Base-by-base conservation (phyloP, 2,113 vertebrate genomes). In the Xenus cinereus region DNA sequence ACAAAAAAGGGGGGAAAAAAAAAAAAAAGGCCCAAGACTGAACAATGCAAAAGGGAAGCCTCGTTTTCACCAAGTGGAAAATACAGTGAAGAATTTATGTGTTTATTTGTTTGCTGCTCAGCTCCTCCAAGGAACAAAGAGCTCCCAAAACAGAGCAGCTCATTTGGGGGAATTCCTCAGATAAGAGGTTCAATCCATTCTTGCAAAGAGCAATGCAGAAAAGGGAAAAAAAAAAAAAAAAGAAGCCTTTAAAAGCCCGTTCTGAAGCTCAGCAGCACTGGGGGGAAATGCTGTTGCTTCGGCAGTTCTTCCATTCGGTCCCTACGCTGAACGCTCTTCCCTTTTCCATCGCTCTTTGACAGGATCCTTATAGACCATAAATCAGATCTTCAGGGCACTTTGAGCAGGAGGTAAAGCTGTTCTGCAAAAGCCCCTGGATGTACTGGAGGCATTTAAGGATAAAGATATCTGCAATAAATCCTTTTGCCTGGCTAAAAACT, bases 41-140 rank as follows among this genome's bases (percentile, higher is more conserved):
- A 88, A 85, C 88, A 94, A 96, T 66, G 82, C 54, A 66, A 92
- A 94, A 93, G 35, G 17, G 57, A 91, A 94, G 78, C 78, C 13
- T 85, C 41, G 2, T 91, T 93, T 93, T 37, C 88, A 75, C 18
- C 81, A 27, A 17, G 6, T 9, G 35, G 48, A 83, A 91, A 94
- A 87, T 3, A 33, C 60, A 53, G 84, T 1, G 9, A 81, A 59
- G 68, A 92, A 95, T 81, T 62, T n/a, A 64, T 43, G 24, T 64
- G 91, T 89, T 93, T 94, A 46, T 93, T 81, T 87, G 83, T 63
- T 87, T 63, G 33, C 45, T 53, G 60, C 59, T 92, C 18, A 1
- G 75, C 45, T 95, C 59, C n/a, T 78, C 2, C 0, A 16, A 87
- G 84, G 69, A 95, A 95, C 89, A 97, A 96, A 95, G 87, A 64